Evolutionary conservation across 2,797 vertebrate species (phyloP), one percentile per base, ranked within the genome.

Genomic region (Parauchenoglanis ngamensis): DNA sequence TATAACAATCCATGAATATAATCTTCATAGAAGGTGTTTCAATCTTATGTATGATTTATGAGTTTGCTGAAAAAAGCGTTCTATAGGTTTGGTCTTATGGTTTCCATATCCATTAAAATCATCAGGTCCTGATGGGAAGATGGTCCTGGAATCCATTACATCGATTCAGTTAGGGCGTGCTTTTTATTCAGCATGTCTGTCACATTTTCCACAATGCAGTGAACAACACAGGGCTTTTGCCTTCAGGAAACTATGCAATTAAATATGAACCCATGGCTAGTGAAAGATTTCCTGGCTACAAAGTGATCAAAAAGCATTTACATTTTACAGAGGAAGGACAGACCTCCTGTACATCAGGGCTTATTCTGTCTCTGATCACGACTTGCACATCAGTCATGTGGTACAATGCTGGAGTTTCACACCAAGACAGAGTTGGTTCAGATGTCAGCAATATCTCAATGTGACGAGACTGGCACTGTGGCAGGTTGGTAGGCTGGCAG

Each of bases 391-490:
- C 59, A 82, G 67, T 85, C 70, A 63, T 85, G 57, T 54, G 31
- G 49, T 63, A 75, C 56, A 77, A 65, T 57, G 59, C 49, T 76
- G 54, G 59, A 76, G 80, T 85, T 86, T 70, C 13, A 23, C 79
- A 88, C 84, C 15, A 49, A 73, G 46, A 67, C 75, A 70, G 61
- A 90, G 79, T 25, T 59, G 77, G 78, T 85, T 91, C 83, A 85
- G 78, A 80, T 85, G 87, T 88, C 87, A 86, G 70, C 52, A 61
- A 54, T 61, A 56, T 52, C 80, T 72, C 59, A 65, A 46, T 40
- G 46, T 52, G 84, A 88, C 61, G 59, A 35, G n/a, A 86, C 68
- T 56, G 49, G 59, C 67, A 63, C 83, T 84, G 75, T 83, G 88
- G 75, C 88, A 92, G 70, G 25, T 40, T 85, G 57, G 57, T 63